A percentile compares a stretch with the other conserved stretches of the same genome.
These are phyloP conservation scores for Uria aalge DNA, from an alignment of 2,113 vertebrate species.

Conservation along the genomic window DNA sequence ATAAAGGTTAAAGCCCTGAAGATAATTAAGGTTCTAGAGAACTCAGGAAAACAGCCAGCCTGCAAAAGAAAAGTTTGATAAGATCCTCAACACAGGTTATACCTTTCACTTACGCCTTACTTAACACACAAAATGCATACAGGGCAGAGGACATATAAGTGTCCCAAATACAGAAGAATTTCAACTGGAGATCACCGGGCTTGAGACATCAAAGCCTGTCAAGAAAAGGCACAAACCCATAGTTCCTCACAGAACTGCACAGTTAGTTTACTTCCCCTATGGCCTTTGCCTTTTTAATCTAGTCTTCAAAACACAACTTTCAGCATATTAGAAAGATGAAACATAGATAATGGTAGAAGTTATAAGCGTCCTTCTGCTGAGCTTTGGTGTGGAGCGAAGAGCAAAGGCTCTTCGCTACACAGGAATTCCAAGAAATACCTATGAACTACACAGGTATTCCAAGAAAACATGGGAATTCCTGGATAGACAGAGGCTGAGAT, in stretches of 20 bases:
- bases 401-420: neutral
- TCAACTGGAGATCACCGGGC: neutral
- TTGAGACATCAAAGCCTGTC: neutral
- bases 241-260: neutral
- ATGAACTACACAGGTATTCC: fast-evolving
- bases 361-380: neutral
- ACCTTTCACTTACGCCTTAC: neutral
- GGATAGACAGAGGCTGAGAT: neutral
- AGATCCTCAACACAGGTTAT: neutral
- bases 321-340: neutral
- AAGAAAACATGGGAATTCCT: neutral
- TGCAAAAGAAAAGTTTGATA: neutral
- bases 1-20: neutral
- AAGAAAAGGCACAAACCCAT: neutral
- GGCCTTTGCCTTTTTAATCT: neutral
- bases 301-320: neutral
- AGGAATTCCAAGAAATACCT: neutral
- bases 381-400: neutral
- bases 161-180: neutral
- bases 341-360: neutral
- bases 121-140: neutral
- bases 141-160: neutral
- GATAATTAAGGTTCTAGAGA: neutral
- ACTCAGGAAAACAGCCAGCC: neutral
- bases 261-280: neutral